Base-by-base conservation (phyloP, 2,113 vertebrate species). In the Salvator merianae region DNA sequence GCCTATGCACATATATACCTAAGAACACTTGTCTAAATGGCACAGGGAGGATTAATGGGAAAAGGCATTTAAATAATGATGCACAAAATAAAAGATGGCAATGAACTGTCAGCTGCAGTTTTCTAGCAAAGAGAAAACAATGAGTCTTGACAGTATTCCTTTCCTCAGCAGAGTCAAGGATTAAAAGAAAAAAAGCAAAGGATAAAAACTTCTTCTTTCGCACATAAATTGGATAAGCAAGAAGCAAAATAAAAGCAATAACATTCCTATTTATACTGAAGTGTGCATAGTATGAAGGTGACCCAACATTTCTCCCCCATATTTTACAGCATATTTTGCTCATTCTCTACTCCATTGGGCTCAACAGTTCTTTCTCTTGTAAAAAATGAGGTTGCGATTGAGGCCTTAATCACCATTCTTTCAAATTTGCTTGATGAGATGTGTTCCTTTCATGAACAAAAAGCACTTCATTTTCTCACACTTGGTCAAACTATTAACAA, bases 21-120 rank as follows among this genome's bases (percentile, higher is more conserved):
- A 84, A 89, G 88, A 84, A 88, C 36, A 63, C 47, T 90, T 89
- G 8, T 88, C 84, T 90, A 3, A 18, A 3, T 3, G 79, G 66
- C 81, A 77, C 71, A 70, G 79, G 55, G 74, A 82, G 84, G 79
- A 91, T 84, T 47, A 0, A 1, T 81, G 69, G 79, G 68, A 87
- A 88, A 92, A 84, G 75, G 32, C 32, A 69, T 88, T 85, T 89
- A 85, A 92, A 84, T 92, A 94, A 92, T 36, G 74, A 86, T 77
- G 68, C 59, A 79, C 38, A 47, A 75, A 92, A 90, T 83, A 75
- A 89, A 88, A 91, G 90, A 87, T 0, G 7, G 84, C 86, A 85
- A 69, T 84, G n/a, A 88, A 78, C 75, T 91, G 89, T 88, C 91
- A 89, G 72, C 83, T 43, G 2, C 20, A 79, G 71, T 47, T 83